Evolutionary conservation across 2,113 vertebrate species (phyloP).

Genomic region (Macrotis lagotis): DNA sequence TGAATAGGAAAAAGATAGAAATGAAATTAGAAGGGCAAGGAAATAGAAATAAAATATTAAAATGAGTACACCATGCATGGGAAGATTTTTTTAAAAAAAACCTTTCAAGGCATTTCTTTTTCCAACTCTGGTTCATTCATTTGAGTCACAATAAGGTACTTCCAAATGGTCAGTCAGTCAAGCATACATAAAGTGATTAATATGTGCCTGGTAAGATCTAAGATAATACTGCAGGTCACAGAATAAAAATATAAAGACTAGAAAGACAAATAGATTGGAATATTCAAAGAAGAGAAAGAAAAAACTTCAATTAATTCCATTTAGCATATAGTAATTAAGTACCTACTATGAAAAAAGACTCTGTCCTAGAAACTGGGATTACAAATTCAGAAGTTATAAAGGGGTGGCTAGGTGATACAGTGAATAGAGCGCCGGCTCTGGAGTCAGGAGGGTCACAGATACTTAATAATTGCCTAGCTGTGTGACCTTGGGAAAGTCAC

Average conservation of each 20-base stretch:
- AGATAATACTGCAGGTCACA: not conserved
- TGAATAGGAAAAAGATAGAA: not conserved
- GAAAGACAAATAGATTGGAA: not conserved
- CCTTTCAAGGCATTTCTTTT: not conserved
- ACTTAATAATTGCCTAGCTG: too few relatives aligned
- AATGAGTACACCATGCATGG: not conserved
- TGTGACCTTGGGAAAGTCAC: too few relatives aligned
- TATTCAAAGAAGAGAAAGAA: not conserved
- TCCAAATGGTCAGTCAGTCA: not conserved
- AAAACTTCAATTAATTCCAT: not conserved
- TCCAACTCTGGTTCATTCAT: not conserved
- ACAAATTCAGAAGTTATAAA: not conserved
- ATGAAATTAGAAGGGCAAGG: not conserved
- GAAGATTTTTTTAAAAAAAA: too few relatives aligned
- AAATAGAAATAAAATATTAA: not conserved
- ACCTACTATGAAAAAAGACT: not conserved
- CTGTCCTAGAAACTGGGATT: not conserved
- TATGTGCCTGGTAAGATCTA: not conserved
- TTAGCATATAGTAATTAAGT: not conserved
- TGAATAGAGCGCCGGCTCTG: too few relatives aligned
- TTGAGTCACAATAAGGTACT: not conserved
- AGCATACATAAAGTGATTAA: not conserved
- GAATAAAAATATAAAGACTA: not conserved
- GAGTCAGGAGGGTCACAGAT: too few relatives aligned
- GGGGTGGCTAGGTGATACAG: too few relatives aligned